Conservation (phyloP, 2,888 invertebrate genomes). For the Dicycla oo region DNA sequence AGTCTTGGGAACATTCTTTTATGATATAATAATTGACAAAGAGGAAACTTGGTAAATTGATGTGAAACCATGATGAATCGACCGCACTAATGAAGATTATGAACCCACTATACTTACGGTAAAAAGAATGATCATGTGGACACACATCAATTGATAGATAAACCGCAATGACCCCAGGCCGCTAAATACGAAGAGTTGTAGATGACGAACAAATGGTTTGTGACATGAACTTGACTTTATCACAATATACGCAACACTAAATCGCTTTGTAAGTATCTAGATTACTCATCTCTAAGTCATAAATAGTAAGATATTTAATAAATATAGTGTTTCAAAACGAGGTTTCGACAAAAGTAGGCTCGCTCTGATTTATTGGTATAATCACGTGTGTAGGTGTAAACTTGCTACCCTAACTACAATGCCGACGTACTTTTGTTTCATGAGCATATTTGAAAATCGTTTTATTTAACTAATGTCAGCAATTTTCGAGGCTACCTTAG, state of each 20-base stretch:
- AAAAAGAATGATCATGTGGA: constrained; percentile 46
- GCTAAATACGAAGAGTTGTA: constrained; percentile 27
- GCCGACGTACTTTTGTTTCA: constrained; percentile 41
- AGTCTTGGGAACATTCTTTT: constrained; percentile 83
- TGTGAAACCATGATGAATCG: constrained; percentile 78
- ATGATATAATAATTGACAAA: constrained; percentile 81
- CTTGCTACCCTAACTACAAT: constrained; percentile 40
- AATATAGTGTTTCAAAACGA: constrained; percentile 38
- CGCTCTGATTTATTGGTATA: constrained; percentile 45
- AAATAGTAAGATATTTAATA: constrained; percentile 37
- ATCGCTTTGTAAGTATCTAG: constrained; percentile 34
- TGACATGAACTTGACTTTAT: constrained; percentile 29
- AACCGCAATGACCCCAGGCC: constrained; percentile 27
- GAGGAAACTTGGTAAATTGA: constrained; percentile 76
- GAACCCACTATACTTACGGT: constrained; percentile 47
- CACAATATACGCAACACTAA: constrained; percentile 26
- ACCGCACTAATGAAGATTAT: constrained; percentile 73
- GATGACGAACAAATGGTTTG: constrained; percentile 27
- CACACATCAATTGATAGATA: constrained; percentile 31
- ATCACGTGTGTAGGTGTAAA: constrained; percentile 49
- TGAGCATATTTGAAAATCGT: constrained; percentile 36
- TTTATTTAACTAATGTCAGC: constrained; percentile 33
- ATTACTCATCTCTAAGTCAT: constrained; percentile 48
- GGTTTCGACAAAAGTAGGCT: constrained; percentile 48
- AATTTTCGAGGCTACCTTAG: constrained; percentile 21